Evolutionary conservation across 2,113 vertebrate species (phyloP).

Genomic region (Poecilia latipinna): DNA sequence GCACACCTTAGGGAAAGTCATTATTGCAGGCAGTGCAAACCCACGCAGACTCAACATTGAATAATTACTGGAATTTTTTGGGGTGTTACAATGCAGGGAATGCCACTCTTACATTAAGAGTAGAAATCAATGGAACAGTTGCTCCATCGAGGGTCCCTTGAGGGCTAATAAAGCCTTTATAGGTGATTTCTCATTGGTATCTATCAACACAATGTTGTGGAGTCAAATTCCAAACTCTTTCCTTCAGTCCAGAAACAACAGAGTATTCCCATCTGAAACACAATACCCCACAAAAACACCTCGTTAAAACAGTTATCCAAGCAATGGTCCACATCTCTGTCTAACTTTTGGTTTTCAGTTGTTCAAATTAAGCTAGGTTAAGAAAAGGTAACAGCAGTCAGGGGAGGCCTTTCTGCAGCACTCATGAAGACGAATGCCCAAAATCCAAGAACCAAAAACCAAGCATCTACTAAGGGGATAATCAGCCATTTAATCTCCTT

Average conservation of each 20-base stretch:
- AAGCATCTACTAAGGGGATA: conserved; percentile 52
- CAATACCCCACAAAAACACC: conserved; percentile 26
- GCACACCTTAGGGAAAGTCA: conserved; percentile 63
- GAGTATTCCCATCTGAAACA: conserved; percentile 36
- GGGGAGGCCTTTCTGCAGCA: conserved; percentile 21
- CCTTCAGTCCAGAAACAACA: conserved; percentile 13
- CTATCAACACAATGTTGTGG: conserved; percentile 60
- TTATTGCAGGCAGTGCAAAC: conserved; percentile 58
- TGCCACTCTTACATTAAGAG: conserved; percentile 31
- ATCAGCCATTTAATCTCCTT: conserved; percentile 62
- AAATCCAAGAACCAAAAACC: conserved; percentile 63
- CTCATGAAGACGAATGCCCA: conserved; percentile 55
- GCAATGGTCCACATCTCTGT: conserved; percentile 14
- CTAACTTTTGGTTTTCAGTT: conserved; percentile 1
- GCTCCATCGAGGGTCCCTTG: conserved; percentile 56
- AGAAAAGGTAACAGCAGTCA: conserved; percentile 45
- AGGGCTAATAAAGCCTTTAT: conserved; percentile 65
- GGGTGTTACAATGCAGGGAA: conserved; percentile 60
- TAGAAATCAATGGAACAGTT: conserved; percentile 63
- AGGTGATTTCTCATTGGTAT: conserved; percentile 40
- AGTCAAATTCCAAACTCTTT: conserved; percentile 33
- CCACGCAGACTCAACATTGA: conserved; percentile 35
- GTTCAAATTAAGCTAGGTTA: not conserved
- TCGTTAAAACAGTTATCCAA: conserved; percentile 16
- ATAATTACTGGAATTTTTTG: conserved; percentile 62